A percentile compares a stretch with the other conserved stretches of the same genome.
Evolutionary conservation across 2,888 invertebrate species (phyloP).

Genomic region (Beris morrisii): DNA sequence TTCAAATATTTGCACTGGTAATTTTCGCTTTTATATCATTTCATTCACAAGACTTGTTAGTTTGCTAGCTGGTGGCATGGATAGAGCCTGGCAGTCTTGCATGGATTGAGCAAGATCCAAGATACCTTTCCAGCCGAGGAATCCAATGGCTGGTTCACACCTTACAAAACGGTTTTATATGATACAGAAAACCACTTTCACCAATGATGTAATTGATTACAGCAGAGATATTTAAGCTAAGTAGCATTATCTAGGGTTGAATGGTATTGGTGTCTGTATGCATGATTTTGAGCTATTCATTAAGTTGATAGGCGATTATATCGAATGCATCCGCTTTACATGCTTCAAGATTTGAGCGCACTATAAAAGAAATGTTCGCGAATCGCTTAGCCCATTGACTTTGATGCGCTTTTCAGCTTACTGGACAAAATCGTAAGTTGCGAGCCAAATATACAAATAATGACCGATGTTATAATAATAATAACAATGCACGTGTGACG

Average conservation of each 20-base stretch:
- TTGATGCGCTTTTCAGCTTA: too few relatives aligned
- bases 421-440: too few relatives aligned
- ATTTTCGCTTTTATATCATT: too few relatives aligned
- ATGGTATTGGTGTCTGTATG: conserved; percentile 8
- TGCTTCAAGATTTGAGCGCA: too few relatives aligned
- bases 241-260: conserved; percentile 22
- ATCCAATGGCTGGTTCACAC: conserved; percentile 25
- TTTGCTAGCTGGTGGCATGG: not conserved
- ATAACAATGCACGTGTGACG: conserved; percentile 3
- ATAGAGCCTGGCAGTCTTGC: conserved; percentile 16
- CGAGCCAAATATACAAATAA: too few relatives aligned
- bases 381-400: too few relatives aligned
- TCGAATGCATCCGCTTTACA: too few relatives aligned
- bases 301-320: too few relatives aligned
- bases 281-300: not conserved
- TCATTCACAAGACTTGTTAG: not conserved
- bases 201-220: conserved; percentile 41
- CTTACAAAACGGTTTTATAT: conserved; percentile 32
- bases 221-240: conserved; percentile 33
- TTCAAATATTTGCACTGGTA: too few relatives aligned
- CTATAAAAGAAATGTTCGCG: too few relatives aligned
- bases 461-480: too few relatives aligned
- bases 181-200: conserved; percentile 41
- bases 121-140: conserved; percentile 9
- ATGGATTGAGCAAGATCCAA: conserved; percentile 28